A percentile compares a stretch with the other conserved stretches of the same genome.
phyloP scores from a whole-genome alignment of 2,888 invertebrate species.

The Choreutis nemorana region DNA sequence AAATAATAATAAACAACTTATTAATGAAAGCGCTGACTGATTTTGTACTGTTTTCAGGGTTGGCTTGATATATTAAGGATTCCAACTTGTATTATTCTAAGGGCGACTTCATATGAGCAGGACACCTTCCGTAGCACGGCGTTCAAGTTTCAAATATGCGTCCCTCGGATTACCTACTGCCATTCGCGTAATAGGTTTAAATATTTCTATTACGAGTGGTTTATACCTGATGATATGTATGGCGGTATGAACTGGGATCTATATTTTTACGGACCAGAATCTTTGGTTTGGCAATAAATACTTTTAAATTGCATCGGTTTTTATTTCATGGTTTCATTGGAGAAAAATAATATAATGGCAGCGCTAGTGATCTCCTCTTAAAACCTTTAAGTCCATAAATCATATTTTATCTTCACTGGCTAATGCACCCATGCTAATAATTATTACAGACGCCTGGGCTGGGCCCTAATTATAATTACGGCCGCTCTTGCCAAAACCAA shows the following conservation, averaged over 20 bases:
- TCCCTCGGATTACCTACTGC: slow-evolving; percentile 9
- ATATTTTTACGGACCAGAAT: slow-evolving; percentile 26
- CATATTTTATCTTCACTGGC: too few species aligned
- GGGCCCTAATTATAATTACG: too few species aligned
- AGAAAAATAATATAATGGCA: too few species aligned
- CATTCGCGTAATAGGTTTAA: slow-evolving; percentile 19
- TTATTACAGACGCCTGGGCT: too few species aligned
- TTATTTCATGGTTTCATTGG: not conserved
- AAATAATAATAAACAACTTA: too few species aligned
- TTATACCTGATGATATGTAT: slow-evolving; percentile 15
- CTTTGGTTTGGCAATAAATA: slow-evolving; percentile 18
- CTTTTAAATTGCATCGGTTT: too few species aligned
- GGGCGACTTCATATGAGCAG: slow-evolving; percentile 18
- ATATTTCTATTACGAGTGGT: slow-evolving; percentile 10
- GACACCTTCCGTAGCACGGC: slow-evolving; percentile 17
- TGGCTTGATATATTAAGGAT: slow-evolving; percentile 30
- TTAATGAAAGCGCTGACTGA: too few species aligned
- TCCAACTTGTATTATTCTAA: slow-evolving; percentile 34
- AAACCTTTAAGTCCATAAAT: too few species aligned
- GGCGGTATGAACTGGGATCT: slow-evolving; percentile 29
- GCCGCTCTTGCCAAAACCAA: too few species aligned
- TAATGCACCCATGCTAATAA: too few species aligned
- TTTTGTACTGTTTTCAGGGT: slow-evolving; percentile 37
- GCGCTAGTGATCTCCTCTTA: too few species aligned
- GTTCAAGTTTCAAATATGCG: slow-evolving; percentile 8